Evolutionary conservation across 2,113 vertebrate species (phyloP), one percentile per base, ranked within the genome.

Genomic region (Todiramphus saurophagus): DNA sequence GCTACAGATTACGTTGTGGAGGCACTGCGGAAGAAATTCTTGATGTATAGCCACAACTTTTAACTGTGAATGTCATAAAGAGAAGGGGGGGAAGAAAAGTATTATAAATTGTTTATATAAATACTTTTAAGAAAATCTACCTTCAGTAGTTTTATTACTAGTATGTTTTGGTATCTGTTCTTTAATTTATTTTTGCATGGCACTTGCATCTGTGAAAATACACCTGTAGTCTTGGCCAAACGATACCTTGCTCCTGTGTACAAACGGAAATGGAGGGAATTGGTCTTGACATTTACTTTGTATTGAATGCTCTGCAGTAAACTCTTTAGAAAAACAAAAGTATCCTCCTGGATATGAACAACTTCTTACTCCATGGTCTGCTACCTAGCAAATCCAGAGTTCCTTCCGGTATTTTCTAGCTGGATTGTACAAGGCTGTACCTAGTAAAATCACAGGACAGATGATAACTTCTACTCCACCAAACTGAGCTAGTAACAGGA

Each of bases 11-110:
- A 87, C 99, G 99, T 93, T 99, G 99, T 39, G 99, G 99, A 48
- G 99, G 99, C 83, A 99, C 99, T 6, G 99, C 99, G 2, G 99
- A 99, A 92, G 99, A 99, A 97, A 99, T 99, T 93, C 97, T 99
- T 12, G 99, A 99, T 12, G 99, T 99, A 95, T 99, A 98, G 97
- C 97, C 28, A 73, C 94, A 96, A 87, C 93, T 95, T 92, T 97
- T 95, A 97, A 97, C 97, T 97, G 97, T 98, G 97, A 97, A 96
- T 94, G 94, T 95, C 86, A 84, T 90, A 93, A 96, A 95, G 59
- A 90, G 55, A 91, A 66, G 14, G 59, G 66, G 24, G 73, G 84
- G 84, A 89, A 95, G 72, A 97, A 96, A 98, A 98, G 97, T 98
- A 98, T 98, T 98, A 97, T 90, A 98, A 98, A 97, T 98, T 97